These are phyloP conservation scores for Ochotona princeps DNA, from an alignment of 2,113 vertebrate species.

Conservation along the genomic window DNA sequence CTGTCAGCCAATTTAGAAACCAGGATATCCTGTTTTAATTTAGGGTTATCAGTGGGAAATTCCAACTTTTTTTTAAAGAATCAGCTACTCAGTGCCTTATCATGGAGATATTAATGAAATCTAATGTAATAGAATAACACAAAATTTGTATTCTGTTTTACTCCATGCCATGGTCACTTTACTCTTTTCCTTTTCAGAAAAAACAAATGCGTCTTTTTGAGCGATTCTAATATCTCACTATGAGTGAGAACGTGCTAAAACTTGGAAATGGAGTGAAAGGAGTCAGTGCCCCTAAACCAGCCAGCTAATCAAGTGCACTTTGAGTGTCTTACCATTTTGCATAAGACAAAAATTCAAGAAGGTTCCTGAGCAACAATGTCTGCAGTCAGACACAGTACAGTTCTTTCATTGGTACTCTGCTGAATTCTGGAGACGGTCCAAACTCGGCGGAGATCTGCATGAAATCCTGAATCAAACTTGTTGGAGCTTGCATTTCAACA, in stretches of 20 bases:
- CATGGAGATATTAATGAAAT: constrained; percentile 57
- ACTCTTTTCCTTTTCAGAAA: background rate
- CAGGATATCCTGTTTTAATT: constrained; percentile 69
- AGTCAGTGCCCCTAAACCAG: background rate
- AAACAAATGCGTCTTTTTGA: constrained; percentile 44
- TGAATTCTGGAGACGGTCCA: constrained; percentile 78
- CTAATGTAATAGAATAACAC: background rate
- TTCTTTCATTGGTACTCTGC: constrained; percentile 75
- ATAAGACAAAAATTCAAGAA: constrained; percentile 47
- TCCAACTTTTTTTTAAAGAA: constrained; percentile 48
- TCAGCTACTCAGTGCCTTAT: constrained; percentile 69
- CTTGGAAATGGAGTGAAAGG: background rate
- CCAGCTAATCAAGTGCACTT: background rate
- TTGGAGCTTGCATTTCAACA: constrained; percentile 76
- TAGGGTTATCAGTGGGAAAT: constrained; percentile 67
- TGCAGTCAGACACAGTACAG: constrained; percentile 56
- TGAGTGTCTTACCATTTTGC: constrained; percentile 52
- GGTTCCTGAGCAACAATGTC: constrained; percentile 58
- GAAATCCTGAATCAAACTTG: constrained; percentile 80
- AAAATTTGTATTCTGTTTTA: background rate
- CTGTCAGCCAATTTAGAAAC: constrained; percentile 51
- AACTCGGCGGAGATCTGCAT: constrained; percentile 72
- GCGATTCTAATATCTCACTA: constrained; percentile 45
- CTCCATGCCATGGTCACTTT: background rate
- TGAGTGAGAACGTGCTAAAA: background rate